Base-by-base conservation (phyloP, 2,888 invertebrate genomes). In the Hydrotaea diabolus region DNA sequence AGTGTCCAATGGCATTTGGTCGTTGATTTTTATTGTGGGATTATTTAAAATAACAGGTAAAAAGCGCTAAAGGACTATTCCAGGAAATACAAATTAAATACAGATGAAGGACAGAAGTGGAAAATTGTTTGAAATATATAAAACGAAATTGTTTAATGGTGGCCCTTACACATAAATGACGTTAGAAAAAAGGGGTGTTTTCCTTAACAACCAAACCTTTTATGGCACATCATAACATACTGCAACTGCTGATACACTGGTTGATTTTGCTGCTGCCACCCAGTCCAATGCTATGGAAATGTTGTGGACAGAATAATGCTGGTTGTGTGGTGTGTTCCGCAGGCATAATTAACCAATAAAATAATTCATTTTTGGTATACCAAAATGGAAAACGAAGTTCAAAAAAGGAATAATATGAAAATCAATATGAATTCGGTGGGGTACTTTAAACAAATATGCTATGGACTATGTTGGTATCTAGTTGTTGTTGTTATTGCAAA, bases 41-140 rank as follows among this genome's bases (percentile, higher is more conserved):
- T 71, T 85, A 55, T 62, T 77, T 62, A 71, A 82, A 74, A 80
- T 80, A 66, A 71, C 69, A 82, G 85, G 85, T 85, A 85, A 66
- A 66, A 17, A 19, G 9, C 19, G 21, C 55, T 2, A 59, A 26
- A 26, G 5, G 15, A 49, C n/a, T 13, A 49, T 2, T 49, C 1
- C 1, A 49, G n/a, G 11, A 59, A 15, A 59, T 11, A 3, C 15
- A 19, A 23, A 23, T 15, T 13, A 59, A 26, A 21, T 26, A 59
- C 1, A 31, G 13, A 59, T 3, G 0, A 59, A 26, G 9, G 15
- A 26, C 23, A 59, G 15, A 59, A 23, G 15, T 53, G 53, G 1
- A 57, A 57, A 19, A 57, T 57, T 5, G 9, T 19, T 59, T 26
- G 26, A 23, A 19, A 11, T 17, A 55, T 21, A 55, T 21, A 55